phyloP scores from a whole-genome alignment of 2,888 invertebrate genomes.

The Plusia festucae region DNA sequence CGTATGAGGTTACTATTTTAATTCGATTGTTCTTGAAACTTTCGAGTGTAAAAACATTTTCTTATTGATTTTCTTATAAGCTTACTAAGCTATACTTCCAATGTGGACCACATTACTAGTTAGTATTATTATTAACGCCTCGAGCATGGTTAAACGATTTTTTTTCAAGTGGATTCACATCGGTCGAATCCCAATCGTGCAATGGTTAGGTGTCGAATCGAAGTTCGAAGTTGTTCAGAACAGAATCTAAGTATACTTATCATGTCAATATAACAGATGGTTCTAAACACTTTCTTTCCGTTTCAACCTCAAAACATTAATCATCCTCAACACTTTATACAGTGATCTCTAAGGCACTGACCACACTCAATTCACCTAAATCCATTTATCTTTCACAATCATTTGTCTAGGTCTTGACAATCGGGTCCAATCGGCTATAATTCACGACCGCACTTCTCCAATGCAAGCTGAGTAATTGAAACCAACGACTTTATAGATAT shows the following conservation, averaged over 20 bases:
- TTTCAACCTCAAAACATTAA: conserved; percentile 27
- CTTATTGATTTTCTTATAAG: no score
- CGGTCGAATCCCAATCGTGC: no score
- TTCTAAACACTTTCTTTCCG: conserved; percentile 3
- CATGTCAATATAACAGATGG: neutral
- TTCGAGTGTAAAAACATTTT: no score
- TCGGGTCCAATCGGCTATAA: conserved; percentile 51
- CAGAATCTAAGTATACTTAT: no score
- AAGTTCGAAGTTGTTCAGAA: no score
- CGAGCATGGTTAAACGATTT: no score
- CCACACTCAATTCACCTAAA: conserved; percentile 32
- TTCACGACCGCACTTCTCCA: conserved; percentile 42
- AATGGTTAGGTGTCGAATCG: no score
- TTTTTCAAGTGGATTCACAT: no score
- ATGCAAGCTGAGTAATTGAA: conserved; percentile 53
- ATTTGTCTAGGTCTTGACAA: conserved; percentile 56
- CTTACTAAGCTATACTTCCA: no score
- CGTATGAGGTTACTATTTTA: no score
- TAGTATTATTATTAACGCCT: no score
- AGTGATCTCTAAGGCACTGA: conserved; percentile 30
- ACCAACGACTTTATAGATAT: conserved; percentile 39
- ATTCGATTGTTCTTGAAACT: neutral
- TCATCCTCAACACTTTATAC: conserved; percentile 23
- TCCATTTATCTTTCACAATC: conserved; percentile 51
- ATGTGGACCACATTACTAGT: no score